Conservation (phyloP, 2,113 vertebrate species). For the Tupaia chinensis region DNA sequence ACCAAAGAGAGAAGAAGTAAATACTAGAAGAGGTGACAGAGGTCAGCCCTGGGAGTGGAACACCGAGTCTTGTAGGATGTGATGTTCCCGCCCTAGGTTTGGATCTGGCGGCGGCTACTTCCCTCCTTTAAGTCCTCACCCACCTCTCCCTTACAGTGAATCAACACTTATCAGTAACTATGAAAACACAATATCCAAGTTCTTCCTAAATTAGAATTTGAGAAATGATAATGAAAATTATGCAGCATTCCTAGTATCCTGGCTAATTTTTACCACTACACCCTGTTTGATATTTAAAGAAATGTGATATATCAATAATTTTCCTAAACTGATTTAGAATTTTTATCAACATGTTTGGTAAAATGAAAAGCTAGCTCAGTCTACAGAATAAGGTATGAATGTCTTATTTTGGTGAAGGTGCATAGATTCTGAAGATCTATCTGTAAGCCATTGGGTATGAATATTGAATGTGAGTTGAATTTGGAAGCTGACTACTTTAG, state of each 20-base stretch:
- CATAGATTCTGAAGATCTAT: background rate
- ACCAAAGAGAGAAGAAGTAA: slow-evolving; percentile 46
- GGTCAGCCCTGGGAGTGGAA: slow-evolving; percentile 29
- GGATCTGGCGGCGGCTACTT: slow-evolving; percentile 22
- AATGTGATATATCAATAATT: background rate
- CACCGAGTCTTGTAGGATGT: background rate
- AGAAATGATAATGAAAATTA: slow-evolving; percentile 22
- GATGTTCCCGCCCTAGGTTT: slow-evolving; percentile 58
- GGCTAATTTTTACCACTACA: background rate
- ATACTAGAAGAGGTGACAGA: background rate
- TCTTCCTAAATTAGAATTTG: background rate
- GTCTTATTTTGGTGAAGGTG: slow-evolving; percentile 24
- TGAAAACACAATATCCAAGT: slow-evolving; percentile 67
- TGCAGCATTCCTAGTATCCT: background rate
- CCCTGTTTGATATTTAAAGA: slow-evolving; percentile 19
- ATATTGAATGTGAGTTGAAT: slow-evolving; percentile 11
- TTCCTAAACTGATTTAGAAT: background rate
- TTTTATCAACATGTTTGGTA: slow-evolving; percentile 3
- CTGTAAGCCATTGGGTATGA: background rate
- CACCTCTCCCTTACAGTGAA: background rate
- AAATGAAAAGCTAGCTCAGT: background rate
- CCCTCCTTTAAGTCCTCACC: background rate
- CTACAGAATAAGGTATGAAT: background rate
- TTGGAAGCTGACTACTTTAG: slow-evolving; percentile 25
- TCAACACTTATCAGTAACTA: slow-evolving; percentile 31